These are phyloP conservation scores for Alosa sapidissima DNA, from an alignment of 2,797 vertebrate species.

Conservation along the genomic window DNA sequence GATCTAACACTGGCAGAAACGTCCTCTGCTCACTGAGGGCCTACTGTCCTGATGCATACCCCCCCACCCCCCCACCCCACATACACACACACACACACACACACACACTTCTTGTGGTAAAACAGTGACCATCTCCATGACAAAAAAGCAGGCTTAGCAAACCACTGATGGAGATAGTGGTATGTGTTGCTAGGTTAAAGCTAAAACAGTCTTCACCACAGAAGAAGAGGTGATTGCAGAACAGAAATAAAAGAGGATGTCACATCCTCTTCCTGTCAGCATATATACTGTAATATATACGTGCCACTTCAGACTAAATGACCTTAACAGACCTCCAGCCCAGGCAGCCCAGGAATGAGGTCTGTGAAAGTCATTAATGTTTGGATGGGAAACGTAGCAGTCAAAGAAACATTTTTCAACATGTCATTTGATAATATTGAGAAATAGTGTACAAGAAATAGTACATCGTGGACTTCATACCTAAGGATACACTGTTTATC, in stretches of 20 bases:
- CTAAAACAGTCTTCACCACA: neutral
- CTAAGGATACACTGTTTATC: neutral
- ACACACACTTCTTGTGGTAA: too few relatives aligned
- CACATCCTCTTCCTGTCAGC: constrained; percentile 33
- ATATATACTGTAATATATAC: neutral
- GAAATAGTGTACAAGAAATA: neutral
- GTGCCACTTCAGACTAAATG: neutral
- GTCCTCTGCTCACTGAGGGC: neutral
- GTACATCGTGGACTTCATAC: neutral
- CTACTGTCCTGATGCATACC: neutral
- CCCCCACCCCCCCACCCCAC: neutral
- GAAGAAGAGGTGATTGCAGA: neutral
- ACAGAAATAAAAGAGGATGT: constrained; percentile 17
- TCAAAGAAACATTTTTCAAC: neutral
- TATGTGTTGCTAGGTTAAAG: neutral
- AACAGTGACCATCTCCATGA: neutral
- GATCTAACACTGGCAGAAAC: neutral
- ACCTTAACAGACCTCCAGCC: neutral
- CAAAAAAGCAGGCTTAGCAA: neutral
- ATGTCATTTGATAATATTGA: neutral
- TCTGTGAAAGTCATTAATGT: constrained; percentile 7
- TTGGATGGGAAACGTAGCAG: neutral
- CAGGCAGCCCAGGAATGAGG: constrained; percentile 7
- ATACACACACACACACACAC: too few relatives aligned
- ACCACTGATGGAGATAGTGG: neutral